phyloP scores from a whole-genome alignment of 2,797 vertebrate species.

The Helostoma temminkii region DNA sequence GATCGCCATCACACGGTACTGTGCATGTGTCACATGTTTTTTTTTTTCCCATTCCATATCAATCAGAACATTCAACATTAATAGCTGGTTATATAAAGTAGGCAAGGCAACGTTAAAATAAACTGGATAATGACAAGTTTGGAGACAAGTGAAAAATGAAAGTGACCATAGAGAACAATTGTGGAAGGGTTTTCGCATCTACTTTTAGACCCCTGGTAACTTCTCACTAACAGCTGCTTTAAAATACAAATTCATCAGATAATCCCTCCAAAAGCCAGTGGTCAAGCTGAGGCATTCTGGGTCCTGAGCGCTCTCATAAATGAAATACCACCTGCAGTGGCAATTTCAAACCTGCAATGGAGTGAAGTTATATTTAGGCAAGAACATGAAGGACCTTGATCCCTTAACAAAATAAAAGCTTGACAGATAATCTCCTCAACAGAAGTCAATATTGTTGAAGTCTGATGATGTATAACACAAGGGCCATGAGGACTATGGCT shows the following conservation, averaged over 20 bases:
- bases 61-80: conserved; percentile 25
- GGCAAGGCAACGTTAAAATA: conserved; percentile 33
- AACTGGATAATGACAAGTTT: conserved; percentile 35
- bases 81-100: conserved; percentile 9
- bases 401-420: conserved; percentile 88
- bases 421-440: conserved; percentile 83
- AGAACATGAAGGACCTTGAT: conserved; percentile 87
- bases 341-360: conserved; percentile 75
- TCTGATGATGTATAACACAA: conserved; percentile 76
- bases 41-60: conserved; percentile 42
- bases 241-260: conserved; percentile 90
- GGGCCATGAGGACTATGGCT: conserved; percentile 44
- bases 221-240: conserved; percentile 88
- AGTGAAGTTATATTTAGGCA: conserved; percentile 86
- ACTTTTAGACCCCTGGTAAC: conserved; percentile 89
- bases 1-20: conserved; percentile 20
- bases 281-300: conserved; percentile 88
- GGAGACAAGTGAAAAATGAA: conserved; percentile 70
- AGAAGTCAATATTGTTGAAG: conserved; percentile 85
- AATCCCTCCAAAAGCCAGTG: conserved; percentile 87
- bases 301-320: conserved; percentile 84
- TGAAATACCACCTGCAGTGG: conserved; percentile 84
- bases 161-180: conserved; percentile 65
- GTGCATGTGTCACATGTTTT: conserved; percentile 12
- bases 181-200: conserved; percentile 70